These are phyloP conservation scores for Parnassius smintheus DNA, from an alignment of 2,888 invertebrate species.

Conservation along the genomic window DNA sequence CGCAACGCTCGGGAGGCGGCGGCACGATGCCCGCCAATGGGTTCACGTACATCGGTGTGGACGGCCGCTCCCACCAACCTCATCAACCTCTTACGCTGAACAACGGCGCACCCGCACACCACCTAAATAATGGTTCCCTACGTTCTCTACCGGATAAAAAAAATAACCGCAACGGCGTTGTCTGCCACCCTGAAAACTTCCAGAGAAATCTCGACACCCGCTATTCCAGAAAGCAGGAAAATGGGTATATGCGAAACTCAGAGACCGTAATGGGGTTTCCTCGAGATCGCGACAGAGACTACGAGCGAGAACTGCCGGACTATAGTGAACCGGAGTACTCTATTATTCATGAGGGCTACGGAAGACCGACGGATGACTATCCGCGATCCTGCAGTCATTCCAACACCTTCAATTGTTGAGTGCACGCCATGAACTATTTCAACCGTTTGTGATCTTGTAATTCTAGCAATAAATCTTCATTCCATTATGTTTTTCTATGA, in stretches of 20 bases:
- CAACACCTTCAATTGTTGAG: constrained; percentile 80
- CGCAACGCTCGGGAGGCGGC: constrained; percentile 77
- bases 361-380: constrained; percentile 60
- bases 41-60: constrained; percentile 88
- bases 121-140: constrained; percentile 76
- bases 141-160: constrained; percentile 75
- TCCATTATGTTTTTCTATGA: constrained; percentile 75
- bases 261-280: constrained; percentile 71
- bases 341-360: constrained; percentile 69
- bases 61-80: constrained; percentile 81
- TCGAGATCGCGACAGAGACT: constrained; percentile 44
- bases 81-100: constrained; percentile 72
- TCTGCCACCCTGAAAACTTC: constrained; percentile 75
- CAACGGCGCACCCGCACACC: constrained; percentile 75
- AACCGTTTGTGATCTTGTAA: constrained; percentile 79
- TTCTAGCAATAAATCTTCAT: constrained; percentile 82
- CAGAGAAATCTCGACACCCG: constrained; percentile 75
- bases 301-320: constrained; percentile 57
- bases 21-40: constrained; percentile 85
- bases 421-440: constrained; percentile 49
- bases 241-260: constrained; percentile 72
- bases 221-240: constrained; percentile 77
- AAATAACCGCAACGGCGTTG: constrained; percentile 69
- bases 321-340: constrained; percentile 78
- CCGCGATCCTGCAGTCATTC: constrained; percentile 71